Evolutionary conservation across 2,113 vertebrate genomes (phyloP).

Genomic region (Pleuronectes platessa): DNA sequence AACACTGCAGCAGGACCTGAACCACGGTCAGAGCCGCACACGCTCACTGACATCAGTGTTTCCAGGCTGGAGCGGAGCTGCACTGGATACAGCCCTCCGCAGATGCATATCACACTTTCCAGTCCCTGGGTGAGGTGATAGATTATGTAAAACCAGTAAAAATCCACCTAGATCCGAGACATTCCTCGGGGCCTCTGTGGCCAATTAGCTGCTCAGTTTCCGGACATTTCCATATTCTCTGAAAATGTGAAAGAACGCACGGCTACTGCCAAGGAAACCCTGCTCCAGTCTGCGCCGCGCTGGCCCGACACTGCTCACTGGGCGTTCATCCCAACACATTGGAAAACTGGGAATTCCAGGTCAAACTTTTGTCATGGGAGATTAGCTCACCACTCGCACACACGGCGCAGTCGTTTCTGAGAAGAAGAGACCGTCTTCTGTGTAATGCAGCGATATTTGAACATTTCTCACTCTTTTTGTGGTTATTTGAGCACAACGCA

Average conservation of each 20-base stretch:
- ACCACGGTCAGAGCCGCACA: slow-evolving; percentile 21
- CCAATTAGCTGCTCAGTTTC: slow-evolving; percentile 71
- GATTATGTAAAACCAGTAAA: slow-evolving; percentile 65
- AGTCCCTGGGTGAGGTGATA: slow-evolving; percentile 48
- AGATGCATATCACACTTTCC: slow-evolving; percentile 74
- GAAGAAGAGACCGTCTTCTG: too few relatives aligned
- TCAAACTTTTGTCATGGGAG: slow-evolving; percentile 56
- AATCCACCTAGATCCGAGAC: slow-evolving; percentile 58
- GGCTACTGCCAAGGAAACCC: slow-evolving; percentile 70
- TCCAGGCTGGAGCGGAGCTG: slow-evolving; percentile 57
- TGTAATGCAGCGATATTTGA: not conserved
- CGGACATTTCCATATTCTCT: slow-evolving; percentile 69
- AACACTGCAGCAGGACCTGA: slow-evolving; percentile 24
- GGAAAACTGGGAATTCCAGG: slow-evolving; percentile 75
- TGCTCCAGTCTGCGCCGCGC: slow-evolving; percentile 52
- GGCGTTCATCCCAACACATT: slow-evolving; percentile 57
- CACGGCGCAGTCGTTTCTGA: too few relatives aligned
- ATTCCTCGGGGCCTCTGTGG: slow-evolving; percentile 67
- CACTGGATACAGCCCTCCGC: slow-evolving; percentile 24
- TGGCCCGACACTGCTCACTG: slow-evolving; percentile 48
- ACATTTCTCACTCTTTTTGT: slow-evolving; percentile 6
- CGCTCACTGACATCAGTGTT: slow-evolving; percentile 71
- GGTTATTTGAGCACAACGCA: not conserved
- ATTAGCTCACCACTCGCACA: slow-evolving; percentile 44
- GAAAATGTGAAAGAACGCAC: slow-evolving; percentile 68